Evolutionary conservation across 2,797 vertebrate genomes (phyloP), one percentile per base, ranked within the genome.

Genomic region (Gymnopithys bicolor): DNA sequence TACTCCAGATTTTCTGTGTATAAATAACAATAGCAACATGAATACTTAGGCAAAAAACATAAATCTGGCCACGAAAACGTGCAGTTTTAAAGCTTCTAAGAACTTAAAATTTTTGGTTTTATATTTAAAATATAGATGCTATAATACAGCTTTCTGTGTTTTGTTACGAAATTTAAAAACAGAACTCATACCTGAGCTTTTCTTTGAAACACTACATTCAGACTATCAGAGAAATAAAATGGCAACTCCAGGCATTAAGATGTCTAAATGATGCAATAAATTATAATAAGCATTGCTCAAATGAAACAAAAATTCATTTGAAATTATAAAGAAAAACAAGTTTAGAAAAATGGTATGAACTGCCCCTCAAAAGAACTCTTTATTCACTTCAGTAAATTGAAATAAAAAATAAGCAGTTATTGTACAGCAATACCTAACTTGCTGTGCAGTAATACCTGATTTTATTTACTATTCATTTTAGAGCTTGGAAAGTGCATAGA

Each of bases 1-100:
- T 87, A 99, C 99, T 60, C 99, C 99, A 66, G 99, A 99, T 95
- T 99, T 99, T 95, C 99, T 99, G 96, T 33, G 87, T 4, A 53
- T 56, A 75, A 82, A 58, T 33, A 78, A 79, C 17, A 86, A 87
- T 0, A 88, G 16, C 9, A 84, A 66, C 11, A 59, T 9, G 2
- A 87, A 69, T 27, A 70, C 17, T 85, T 13, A 21, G 11, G 23
- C n/a, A 7, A 37, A 37, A 52, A 17, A 2, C 4, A 67, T 6
- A 35, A 35, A 67, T 18, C 7, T 24, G 14, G 46, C 9, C 70
- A 58, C 8, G 19, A 68, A 67, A 81, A 82, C 15, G 3, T 37
- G 3, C 78, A 16, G 19, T 62, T 86, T 85, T 22, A 75, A 79
- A 73, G 16, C 5, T 33, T 59, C 23, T 28, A 69, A 59, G 23